A percentile compares a stretch with the other conserved stretches of the same genome.
Conservation (phyloP, 2,113 vertebrate species). For the Heptranchias perlo region DNA sequence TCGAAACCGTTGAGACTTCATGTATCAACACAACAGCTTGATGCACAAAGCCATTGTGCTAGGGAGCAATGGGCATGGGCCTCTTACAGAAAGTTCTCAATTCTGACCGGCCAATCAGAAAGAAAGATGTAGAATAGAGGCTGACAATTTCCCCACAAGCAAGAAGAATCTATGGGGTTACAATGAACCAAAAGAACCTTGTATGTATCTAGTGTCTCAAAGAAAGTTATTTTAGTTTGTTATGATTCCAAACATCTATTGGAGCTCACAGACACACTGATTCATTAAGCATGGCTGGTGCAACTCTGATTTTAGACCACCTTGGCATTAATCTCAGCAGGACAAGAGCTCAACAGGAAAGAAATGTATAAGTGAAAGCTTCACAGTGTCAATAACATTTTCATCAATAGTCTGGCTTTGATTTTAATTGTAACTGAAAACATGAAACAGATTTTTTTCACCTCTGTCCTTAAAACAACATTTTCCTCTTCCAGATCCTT, state of each 20-base stretch:
- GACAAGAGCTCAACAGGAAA: background rate
- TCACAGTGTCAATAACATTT: background rate
- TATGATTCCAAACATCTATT: background rate
- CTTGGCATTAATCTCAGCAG: background rate
- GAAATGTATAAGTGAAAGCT: background rate
- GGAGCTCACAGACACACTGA: background rate
- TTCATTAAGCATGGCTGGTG: background rate
- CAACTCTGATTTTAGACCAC: background rate
- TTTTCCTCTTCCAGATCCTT: slow-evolving; percentile 97
- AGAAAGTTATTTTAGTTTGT: background rate
- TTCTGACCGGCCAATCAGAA: background rate
- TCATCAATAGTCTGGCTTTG: background rate
- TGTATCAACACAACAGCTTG: background rate
- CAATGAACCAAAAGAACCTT: background rate
- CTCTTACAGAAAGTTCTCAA: background rate
- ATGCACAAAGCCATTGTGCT: background rate
- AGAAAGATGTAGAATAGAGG: background rate
- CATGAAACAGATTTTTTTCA: slow-evolving; percentile 43
- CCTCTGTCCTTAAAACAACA: slow-evolving; percentile 84
- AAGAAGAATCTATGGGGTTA: background rate
- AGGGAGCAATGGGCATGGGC: background rate
- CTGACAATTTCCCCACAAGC: background rate
- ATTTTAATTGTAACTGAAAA: background rate
- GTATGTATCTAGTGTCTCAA: background rate
- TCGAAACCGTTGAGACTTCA: background rate